Base-by-base conservation (phyloP, 2,888 invertebrate genomes). In the Drosophila lutescens region DNA sequence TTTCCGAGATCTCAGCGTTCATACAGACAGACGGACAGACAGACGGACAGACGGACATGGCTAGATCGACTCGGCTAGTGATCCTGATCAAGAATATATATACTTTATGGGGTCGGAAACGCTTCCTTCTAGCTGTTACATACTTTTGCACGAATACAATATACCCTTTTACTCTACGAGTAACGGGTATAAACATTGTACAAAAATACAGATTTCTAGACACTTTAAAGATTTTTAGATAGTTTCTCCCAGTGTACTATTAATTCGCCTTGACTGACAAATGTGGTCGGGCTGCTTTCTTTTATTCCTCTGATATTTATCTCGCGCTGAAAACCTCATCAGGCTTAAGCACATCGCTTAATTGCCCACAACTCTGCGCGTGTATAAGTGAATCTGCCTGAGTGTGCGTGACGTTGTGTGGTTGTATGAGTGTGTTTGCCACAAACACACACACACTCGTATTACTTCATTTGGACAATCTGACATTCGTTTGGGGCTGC, bases 271-370 rank as follows among this genome's bases (percentile, higher is more conserved):
- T 15, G 60, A 17, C 53, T 71, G 71, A 59, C 41, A 58, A 68
- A 68, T 53, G 68, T 53, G 68, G 46, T 43, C 30, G 49, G 53
- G 43, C 57, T 55, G 44, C 44, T 41, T 36, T 49, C 53, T 38
- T 58, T 61, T 47, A 49, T 65, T 69, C 36, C 59, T 82, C 70
- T 73, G 82, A 81, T 81, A 82, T 88, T 81, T 81, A 86, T 81
- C 86, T 74, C 67, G 86, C 58, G 88, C 63, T 83, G 80, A 86
- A 88, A 89, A 81, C 77, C 79, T 88, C 84, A 83, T 88, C 76
- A 86, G 73, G 73, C 63, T 80, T 88, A 80, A 86, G 83, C 69
- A 75, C 78, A 65, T 54, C 60, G 75, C 82, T 88, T 88, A 84
- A 84, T 84, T 87, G 75, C 75, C 66, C 71, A 60, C 63, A 15